Percentiles rank a stretch among this genome's conserved stretches.
Evolutionary conservation across 1,140 invertebrate genomes (phyloP).

Genomic region (Phocides pigmalion): DNA sequence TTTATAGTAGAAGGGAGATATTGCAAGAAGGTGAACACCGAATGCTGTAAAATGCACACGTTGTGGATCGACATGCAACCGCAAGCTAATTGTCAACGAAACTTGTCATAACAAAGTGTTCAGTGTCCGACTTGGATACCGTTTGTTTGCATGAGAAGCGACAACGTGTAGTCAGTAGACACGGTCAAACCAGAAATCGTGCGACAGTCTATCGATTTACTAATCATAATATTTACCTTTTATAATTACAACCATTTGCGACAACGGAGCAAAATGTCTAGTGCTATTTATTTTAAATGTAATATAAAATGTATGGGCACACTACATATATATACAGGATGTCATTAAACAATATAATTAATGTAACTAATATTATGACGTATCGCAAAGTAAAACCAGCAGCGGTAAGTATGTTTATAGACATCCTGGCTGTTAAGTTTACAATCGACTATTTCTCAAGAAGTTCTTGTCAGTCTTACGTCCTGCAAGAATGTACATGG

Average conservation of each 20-base stretch:
- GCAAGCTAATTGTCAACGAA: slow-evolving; percentile 36
- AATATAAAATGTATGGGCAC: slow-evolving; percentile 66
- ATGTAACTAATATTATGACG: slow-evolving; percentile 7
- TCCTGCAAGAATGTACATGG: slow-evolving; percentile 58
- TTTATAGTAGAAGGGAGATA: slow-evolving; percentile 57
- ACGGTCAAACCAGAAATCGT: slow-evolving; percentile 65
- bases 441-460: slow-evolving; percentile 60
- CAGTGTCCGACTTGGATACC: slow-evolving; percentile 25
- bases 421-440: slow-evolving; percentile 59
- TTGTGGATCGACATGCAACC: slow-evolving; percentile 53
- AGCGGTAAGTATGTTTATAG: slow-evolving; percentile 45
- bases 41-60: slow-evolving; percentile 48
- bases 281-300: slow-evolving; percentile 54
- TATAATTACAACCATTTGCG: slow-evolving; percentile 80
- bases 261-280: slow-evolving; percentile 77
- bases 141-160: slow-evolving; percentile 45
- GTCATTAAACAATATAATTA: slow-evolving; percentile 54
- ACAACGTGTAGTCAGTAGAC: slow-evolving; percentile 47
- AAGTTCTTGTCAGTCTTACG: slow-evolving; percentile 70
- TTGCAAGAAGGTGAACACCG: slow-evolving; percentile 59
- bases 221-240: slow-evolving; percentile 70
- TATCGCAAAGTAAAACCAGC: slow-evolving; percentile 29
- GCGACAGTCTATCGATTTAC: slow-evolving; percentile 77
- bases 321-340: slow-evolving; percentile 60
- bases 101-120: slow-evolving; percentile 72